Conservation (phyloP, 1,140 invertebrate genomes). For the Cherax quadricarinatus region DNA sequence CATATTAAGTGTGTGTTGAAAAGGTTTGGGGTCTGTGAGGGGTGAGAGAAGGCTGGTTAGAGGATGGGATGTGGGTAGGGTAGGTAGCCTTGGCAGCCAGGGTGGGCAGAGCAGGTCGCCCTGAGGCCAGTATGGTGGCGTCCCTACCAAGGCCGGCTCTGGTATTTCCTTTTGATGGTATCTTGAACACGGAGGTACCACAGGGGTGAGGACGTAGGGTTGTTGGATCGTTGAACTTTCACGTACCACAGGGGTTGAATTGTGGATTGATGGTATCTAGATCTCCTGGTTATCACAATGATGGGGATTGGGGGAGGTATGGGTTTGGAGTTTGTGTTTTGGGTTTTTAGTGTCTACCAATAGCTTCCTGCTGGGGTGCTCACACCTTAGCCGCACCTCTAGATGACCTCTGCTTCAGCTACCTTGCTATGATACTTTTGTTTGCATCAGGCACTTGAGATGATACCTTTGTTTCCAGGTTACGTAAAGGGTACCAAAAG, state of each 20-base stretch:
- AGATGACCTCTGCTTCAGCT: not conserved
- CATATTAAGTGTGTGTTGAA: no score
- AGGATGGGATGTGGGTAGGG: not conserved
- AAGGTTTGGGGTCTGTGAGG: not conserved
- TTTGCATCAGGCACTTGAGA: no score
- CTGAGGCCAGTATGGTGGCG: conserved; percentile 25
- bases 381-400: not conserved
- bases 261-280: no score
- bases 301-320: no score
- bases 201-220: not conserved
- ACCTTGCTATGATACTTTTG: no score
- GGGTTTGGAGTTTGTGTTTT: no score
- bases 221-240: no score
- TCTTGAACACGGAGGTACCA: conserved; percentile 22
- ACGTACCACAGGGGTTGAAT: no score
- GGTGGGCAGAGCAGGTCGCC: not conserved
- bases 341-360: no score
- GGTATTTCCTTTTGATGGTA: conserved; percentile 51
- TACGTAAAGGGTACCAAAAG: no score
- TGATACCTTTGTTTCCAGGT: no score
- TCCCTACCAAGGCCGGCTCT: conserved; percentile 18
- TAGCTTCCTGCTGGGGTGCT: not conserved
- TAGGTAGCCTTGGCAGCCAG: not conserved
- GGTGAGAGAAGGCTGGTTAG: not conserved
- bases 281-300: no score